Percentiles rank a stretch among this genome's conserved stretches.
phyloP scores from a whole-genome alignment of 2,888 invertebrate genomes.

The Tubulanus polymorphus region DNA sequence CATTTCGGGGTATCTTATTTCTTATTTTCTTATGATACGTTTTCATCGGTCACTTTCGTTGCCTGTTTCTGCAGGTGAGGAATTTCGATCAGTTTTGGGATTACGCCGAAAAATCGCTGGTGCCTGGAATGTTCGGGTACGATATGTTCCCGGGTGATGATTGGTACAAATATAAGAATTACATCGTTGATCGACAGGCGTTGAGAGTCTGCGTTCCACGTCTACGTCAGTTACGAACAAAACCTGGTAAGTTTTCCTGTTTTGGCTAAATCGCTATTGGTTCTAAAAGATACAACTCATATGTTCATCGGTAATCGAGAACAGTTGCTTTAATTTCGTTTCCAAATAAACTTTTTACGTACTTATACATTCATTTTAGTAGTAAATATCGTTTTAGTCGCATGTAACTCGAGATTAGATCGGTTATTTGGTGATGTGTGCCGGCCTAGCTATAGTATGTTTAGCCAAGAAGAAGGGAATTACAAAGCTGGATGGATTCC shows the following conservation, averaged over 20 bases:
- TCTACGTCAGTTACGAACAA: conserved; percentile 8
- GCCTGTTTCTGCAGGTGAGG: conserved; percentile 15
- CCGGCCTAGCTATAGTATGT: conserved; percentile 18
- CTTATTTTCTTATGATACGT: no score
- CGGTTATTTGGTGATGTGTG: no score
- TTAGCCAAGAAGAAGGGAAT: conserved; percentile 18
- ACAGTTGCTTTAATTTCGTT: no score
- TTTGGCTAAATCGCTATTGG: background rate
- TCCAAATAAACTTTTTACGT: no score
- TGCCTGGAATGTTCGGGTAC: conserved; percentile 20
- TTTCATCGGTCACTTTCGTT: no score
- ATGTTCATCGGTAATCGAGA: no score
- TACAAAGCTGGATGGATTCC: conserved; percentile 19
- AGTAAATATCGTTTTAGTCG: no score
- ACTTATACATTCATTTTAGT: no score
- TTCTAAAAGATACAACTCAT: no score
- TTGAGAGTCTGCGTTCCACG: conserved; percentile 4
- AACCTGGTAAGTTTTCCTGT: background rate
- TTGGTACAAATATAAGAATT: background rate
- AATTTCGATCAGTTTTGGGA: conserved; percentile 17
- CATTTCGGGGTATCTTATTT: no score
- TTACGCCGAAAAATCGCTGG: conserved; percentile 16
- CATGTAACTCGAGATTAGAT: no score
- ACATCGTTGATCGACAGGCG: background rate
- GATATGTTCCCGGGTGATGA: conserved; percentile 1